These are phyloP conservation scores for Nematolebias whitei DNA, from an alignment of 2,113 vertebrate genomes.

Conservation along the genomic window DNA sequence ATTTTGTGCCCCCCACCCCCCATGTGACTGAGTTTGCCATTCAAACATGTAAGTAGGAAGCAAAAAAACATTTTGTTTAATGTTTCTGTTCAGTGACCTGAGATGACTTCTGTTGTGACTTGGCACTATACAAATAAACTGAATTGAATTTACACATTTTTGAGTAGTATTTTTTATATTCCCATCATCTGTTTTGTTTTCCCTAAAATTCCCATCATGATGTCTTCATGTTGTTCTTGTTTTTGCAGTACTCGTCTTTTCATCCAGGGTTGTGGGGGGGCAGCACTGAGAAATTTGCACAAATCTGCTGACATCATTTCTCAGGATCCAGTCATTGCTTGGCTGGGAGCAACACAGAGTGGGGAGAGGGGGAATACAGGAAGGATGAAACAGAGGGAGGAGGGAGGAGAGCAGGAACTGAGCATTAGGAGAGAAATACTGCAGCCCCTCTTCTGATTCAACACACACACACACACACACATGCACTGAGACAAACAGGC, in stretches of 20 bases:
- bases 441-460: conserved; percentile 73
- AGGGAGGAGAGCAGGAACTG: conserved; percentile 52
- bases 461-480: conserved; percentile 40
- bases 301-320: conserved; percentile 84
- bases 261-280: conserved; percentile 56
- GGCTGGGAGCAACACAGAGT: conserved; percentile 24
- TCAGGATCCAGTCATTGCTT: conserved; percentile 73
- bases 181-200: conserved; percentile 19
- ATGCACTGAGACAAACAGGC: conserved; percentile 41
- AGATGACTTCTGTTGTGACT: too few species aligned
- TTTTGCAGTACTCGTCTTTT: conserved; percentile 68
- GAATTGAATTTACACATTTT: too few species aligned
- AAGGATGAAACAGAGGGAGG: conserved; percentile 20
- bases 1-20: too few species aligned
- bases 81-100: too few species aligned
- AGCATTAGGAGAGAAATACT: conserved; percentile 69
- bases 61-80: background rate
- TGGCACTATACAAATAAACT: too few species aligned
- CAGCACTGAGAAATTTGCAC: conserved; percentile 62
- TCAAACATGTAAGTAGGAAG: background rate
- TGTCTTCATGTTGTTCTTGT: conserved; percentile 30
- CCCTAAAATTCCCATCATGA: background rate
- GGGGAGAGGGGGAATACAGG: conserved; percentile 6
- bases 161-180: too few species aligned
- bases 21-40: too few species aligned